A percentile compares a stretch with the other conserved stretches of the same genome.
Evolutionary conservation across 2,113 vertebrate genomes (phyloP).

Genomic region (Sinocyclocheilus anophthalmus): DNA sequence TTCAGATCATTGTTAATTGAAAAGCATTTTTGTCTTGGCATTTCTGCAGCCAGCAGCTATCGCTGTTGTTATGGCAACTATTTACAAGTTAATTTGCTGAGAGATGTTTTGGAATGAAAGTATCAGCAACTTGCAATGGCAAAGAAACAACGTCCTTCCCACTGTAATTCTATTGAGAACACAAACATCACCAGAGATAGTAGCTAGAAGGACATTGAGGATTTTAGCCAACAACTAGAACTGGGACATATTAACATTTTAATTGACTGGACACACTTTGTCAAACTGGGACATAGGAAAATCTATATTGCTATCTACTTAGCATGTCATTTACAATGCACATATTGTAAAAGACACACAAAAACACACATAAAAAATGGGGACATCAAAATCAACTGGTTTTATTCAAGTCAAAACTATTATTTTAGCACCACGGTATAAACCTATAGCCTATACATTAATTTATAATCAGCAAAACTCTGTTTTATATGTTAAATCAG

Average conservation of each 20-base stretch:
- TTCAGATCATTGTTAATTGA: neutral
- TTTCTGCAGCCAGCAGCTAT: neutral
- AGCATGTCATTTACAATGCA: neutral
- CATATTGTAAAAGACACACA: neutral
- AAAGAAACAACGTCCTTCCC: neutral
- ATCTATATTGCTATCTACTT: neutral
- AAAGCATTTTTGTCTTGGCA: neutral
- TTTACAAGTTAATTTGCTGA: neutral
- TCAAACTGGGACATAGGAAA: neutral
- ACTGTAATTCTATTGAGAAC: neutral
- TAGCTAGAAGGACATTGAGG: neutral
- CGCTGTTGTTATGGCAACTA: constrained; percentile 8
- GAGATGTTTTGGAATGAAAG: neutral
- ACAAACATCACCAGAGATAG: neutral
- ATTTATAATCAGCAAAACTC: neutral
- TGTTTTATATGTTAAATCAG: neutral
- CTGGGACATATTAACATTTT: constrained; percentile 1
- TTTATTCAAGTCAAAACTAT: neutral
- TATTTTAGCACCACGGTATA: neutral
- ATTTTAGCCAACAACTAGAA: neutral
- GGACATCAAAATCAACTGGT: neutral
- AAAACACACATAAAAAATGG: neutral
- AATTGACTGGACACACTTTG: constrained; percentile 13
- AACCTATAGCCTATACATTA: neutral
- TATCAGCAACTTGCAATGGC: neutral